Evolutionary conservation across 2,797 vertebrate species (phyloP).

Genomic region (Buphagus erythrorhynchus): DNA sequence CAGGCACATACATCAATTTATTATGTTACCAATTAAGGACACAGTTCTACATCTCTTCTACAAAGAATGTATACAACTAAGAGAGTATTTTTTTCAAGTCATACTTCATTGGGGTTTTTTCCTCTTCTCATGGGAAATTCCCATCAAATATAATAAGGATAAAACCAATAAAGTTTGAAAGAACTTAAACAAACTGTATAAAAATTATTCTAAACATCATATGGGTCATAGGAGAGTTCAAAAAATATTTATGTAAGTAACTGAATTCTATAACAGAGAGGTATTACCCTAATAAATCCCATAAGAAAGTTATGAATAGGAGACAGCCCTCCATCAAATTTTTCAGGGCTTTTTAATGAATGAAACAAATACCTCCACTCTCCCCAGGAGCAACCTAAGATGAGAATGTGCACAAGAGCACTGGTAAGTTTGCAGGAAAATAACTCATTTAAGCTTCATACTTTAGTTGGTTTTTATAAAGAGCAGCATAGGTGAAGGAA

Average conservation of each 20-base stretch:
- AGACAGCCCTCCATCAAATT: neutral
- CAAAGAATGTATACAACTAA: constrained; percentile 5
- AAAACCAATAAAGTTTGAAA: constrained; percentile 28
- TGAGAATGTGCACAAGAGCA: neutral
- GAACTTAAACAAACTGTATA: constrained; percentile 22
- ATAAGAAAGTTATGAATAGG: neutral
- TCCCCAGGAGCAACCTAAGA: neutral
- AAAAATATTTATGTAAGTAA: constrained; percentile 37
- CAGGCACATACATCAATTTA: neutral
- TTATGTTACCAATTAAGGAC: constrained; percentile 30
- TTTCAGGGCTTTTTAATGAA: neutral
- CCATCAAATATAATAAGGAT: constrained; percentile 4
- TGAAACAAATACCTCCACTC: neutral
- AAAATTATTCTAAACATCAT: constrained; percentile 29
- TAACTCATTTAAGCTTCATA: neutral
- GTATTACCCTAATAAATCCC: neutral
- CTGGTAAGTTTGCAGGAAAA: neutral
- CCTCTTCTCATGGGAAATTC: constrained; percentile 28
- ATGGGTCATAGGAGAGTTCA: constrained; percentile 17
- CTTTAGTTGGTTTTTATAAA: neutral
- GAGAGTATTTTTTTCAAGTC: neutral
- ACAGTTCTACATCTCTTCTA: neutral
- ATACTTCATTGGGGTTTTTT: neutral
- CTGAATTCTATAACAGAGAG: neutral
- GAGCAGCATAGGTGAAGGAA: neutral